Evolutionary conservation across 2,797 vertebrate genomes (phyloP).

Genomic region (Poecilia velifera): DNA sequence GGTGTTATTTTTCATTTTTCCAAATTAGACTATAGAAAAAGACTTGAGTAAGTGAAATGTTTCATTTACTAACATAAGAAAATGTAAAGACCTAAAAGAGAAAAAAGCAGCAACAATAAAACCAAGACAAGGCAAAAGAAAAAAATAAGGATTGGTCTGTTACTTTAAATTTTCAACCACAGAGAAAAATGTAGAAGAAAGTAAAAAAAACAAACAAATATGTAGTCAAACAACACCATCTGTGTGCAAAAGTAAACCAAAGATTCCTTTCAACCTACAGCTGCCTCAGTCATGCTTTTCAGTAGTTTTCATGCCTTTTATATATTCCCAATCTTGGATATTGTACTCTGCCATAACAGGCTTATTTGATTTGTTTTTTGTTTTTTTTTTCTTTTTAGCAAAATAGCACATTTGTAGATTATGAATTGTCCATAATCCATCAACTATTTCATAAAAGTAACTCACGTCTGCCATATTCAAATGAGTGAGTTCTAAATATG

Average conservation of each 20-base stretch:
- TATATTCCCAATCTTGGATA: not conserved
- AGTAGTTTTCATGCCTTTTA: not conserved
- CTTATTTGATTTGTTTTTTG: not conserved
- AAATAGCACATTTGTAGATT: not conserved
- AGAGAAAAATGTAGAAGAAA: not conserved
- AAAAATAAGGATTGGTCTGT: not conserved
- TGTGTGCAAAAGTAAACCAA: not conserved
- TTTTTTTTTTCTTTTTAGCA: too few species aligned
- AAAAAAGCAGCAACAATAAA: not conserved
- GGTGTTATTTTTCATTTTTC: not conserved
- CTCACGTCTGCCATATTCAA: constrained; percentile 38
- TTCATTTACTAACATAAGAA: not conserved
- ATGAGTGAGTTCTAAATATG: constrained; percentile 45
- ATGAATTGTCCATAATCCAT: not conserved
- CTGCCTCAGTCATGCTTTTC: not conserved
- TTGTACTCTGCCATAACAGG: not conserved
- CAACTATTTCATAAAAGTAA: not conserved
- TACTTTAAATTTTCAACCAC: not conserved
- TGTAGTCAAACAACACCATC: constrained; percentile 1
- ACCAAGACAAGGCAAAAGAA: not conserved
- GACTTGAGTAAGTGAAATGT: not conserved
- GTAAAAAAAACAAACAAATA: not conserved
- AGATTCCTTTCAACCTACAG: not conserved
- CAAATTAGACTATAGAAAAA: not conserved
- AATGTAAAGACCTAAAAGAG: not conserved